Evolutionary conservation across 2,797 vertebrate species (phyloP).

Genomic region (Trachops cirrhosus): DNA sequence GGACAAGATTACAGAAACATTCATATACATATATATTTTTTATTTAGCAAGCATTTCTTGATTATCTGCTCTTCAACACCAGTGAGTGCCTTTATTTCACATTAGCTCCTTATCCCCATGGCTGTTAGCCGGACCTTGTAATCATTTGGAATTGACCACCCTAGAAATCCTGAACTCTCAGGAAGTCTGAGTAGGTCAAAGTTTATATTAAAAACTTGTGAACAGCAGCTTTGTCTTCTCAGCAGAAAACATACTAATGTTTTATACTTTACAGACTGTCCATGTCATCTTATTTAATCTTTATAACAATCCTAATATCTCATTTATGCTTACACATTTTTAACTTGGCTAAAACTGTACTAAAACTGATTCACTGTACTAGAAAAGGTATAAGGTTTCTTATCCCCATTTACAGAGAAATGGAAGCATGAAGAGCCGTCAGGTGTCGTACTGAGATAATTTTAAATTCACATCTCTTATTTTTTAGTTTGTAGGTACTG

Average conservation of each 20-base stretch:
- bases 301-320: neutral
- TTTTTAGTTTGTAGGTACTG: neutral
- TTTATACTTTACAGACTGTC: neutral
- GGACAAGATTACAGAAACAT: neutral
- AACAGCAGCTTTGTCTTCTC: conserved; percentile 37
- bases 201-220: conserved; percentile 39
- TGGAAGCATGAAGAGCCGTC: neutral
- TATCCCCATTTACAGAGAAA: conserved; percentile 22
- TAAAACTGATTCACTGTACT: neutral
- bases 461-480: conserved; percentile 27
- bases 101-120: neutral
- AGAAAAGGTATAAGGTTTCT: neutral
- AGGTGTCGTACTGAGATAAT: neutral
- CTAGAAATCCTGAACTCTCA: conserved; percentile 35
- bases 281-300: neutral
- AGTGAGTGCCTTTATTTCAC: neutral
- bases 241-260: neutral
- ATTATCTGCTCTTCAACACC: neutral
- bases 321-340: neutral
- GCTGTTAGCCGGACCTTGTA: neutral
- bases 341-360: neutral
- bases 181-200: neutral
- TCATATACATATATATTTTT: neutral
- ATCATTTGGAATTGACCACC: neutral
- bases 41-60: neutral